Base-by-base conservation (phyloP, 1,140 invertebrate genomes). In the Coelopa frigida region DNA sequence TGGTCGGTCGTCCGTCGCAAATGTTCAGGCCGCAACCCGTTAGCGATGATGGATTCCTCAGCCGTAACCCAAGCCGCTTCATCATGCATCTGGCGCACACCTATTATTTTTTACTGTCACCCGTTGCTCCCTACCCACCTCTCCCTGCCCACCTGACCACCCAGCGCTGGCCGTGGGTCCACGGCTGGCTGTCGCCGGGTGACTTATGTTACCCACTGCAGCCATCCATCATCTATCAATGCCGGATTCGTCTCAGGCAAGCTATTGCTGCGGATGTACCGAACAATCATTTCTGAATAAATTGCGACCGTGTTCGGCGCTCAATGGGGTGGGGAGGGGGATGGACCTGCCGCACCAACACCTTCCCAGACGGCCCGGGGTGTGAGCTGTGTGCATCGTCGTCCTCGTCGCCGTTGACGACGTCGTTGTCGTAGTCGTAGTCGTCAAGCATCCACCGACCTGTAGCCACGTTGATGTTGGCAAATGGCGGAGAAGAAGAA, bases 201-300 rank as follows among this genome's bases (percentile, higher is more conserved):
- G 41, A 43, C 41, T 43, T 43, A 43, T 43, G 41, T 43, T 43
- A 43, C 41, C 41, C 33, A 31, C 41, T 43, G 41, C 18, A 43
- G 31, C 31, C 33, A 64, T 64, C 61, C 58, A 64, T 64, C 61
- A 64, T 64, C 58, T 57, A 64, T 64, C 58, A 61, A 57, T 64
- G 58, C 55, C 47, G 56, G 61, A 64, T 64, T 61, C 61, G 61
- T 64, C 61, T 61, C 50, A 55, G 60, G 60, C 61, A 61, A 43
- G 33, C 41, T 17, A 31, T 37, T 37, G 18, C 53, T 54, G 50
- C 55, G 51, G 52, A 55, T 58, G 58, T 58, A 43, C 36, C 17
- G 41, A 31, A 55, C 52, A 49, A 58, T 53, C 54, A 64, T 64
- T 64, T 64, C 59, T 64, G 58, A 59, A 64, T 64, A 59, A 59